phyloP scores from a whole-genome alignment of 2,888 invertebrate species.

The Tricholauxania praeusta region DNA sequence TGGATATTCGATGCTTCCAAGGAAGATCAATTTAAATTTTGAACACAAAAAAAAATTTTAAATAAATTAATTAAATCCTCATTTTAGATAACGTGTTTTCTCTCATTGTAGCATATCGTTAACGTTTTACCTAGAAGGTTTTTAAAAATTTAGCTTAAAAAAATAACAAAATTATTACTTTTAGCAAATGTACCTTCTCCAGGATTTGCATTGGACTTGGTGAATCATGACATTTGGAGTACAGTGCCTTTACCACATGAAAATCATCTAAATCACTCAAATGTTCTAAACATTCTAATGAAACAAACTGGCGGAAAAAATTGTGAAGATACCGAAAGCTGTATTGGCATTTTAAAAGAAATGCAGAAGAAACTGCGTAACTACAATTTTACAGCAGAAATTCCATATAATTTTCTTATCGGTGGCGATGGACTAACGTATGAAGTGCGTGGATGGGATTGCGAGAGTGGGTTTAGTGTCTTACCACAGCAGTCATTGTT shows the following conservation, averaged over 20 bases:
- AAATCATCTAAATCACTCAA: slow-evolving; percentile 49
- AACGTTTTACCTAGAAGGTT: too few species aligned
- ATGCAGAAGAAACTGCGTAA: slow-evolving; percentile 58
- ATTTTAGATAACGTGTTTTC: too few species aligned
- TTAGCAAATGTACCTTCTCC: slow-evolving; percentile 48
- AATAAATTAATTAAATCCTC: too few species aligned
- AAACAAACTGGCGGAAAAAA: slow-evolving; percentile 68
- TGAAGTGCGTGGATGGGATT: slow-evolving; percentile 69
- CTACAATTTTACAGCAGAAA: slow-evolving; percentile 45
- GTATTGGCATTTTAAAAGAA: slow-evolving; percentile 62
- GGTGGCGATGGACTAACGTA: slow-evolving; percentile 69
- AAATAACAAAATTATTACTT: slow-evolving; percentile 16
- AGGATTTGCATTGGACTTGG: slow-evolving; percentile 57
- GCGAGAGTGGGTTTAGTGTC: slow-evolving; percentile 58
- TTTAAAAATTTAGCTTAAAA: not conserved
- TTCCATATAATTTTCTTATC: slow-evolving; percentile 70
- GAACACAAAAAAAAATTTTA: too few species aligned
- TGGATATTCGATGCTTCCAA: too few species aligned
- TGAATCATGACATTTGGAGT: slow-evolving; percentile 61
- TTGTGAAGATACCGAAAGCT: slow-evolving; percentile 63
- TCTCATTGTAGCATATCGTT: too few species aligned
- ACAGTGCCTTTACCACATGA: slow-evolving; percentile 42
- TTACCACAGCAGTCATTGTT: slow-evolving; percentile 57
- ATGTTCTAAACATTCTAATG: slow-evolving; percentile 65
- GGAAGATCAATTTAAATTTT: too few species aligned